Evolutionary conservation across 2,113 vertebrate genomes (phyloP).

Genomic region (Heteronetta atricapilla): DNA sequence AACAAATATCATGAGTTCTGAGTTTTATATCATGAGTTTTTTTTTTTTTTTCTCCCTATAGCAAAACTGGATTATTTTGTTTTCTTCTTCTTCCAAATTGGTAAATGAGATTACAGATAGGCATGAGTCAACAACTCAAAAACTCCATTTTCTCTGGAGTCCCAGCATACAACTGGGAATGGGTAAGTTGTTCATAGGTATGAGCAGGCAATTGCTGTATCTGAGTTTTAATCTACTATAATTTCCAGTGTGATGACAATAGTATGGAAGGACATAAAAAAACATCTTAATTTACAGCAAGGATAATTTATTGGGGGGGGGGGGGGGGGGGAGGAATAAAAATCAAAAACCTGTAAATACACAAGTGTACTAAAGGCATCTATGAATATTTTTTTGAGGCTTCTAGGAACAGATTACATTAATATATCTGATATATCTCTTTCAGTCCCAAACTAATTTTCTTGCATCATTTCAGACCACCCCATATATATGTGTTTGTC

Average conservation of each 20-base stretch:
- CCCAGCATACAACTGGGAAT: background rate
- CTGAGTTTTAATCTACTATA: background rate
- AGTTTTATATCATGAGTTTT: too few species aligned
- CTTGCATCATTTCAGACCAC: background rate
- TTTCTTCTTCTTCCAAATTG: background rate
- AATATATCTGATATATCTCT: background rate
- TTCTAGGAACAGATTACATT: background rate
- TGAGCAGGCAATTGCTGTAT: background rate
- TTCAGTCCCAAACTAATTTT: background rate
- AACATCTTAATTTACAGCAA: background rate
- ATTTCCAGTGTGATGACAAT: background rate
- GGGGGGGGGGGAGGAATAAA: too few species aligned
- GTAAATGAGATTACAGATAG: background rate
- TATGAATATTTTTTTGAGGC: background rate
- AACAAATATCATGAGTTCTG: slow-evolving; percentile 1
- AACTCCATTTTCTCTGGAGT: background rate
- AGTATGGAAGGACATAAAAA: background rate
- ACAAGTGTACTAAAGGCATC: too few species aligned
- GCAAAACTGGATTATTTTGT: background rate
- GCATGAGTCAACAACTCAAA: accelerated
- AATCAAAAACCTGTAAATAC: background rate
- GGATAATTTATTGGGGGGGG: background rate
- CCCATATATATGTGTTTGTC: background rate
- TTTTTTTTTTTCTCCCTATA: background rate
- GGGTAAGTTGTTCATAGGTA: background rate